Conservation (phyloP, 2,113 vertebrate species). For the Hylia prasina region DNA sequence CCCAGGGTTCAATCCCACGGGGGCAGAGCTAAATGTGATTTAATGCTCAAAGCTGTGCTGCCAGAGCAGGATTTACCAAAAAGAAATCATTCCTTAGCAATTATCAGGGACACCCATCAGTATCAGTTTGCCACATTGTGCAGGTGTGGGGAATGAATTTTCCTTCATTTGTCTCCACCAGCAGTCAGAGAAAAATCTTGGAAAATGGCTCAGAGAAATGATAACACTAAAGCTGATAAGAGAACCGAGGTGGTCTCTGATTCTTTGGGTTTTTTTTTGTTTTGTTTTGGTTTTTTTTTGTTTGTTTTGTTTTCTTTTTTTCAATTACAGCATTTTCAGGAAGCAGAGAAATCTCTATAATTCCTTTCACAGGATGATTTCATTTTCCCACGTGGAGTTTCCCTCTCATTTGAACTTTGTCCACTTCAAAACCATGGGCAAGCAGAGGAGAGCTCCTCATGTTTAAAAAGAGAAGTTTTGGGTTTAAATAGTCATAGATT, state of each 20-base stretch:
- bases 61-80: neutral
- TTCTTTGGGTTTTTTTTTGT: too few species aligned
- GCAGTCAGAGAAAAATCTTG: neutral
- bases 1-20: neutral
- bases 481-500: neutral
- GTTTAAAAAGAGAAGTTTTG: neutral
- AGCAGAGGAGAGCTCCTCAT: neutral
- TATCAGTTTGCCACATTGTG: neutral
- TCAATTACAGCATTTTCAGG: neutral
- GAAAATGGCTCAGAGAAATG: neutral
- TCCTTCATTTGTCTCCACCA: neutral
- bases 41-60: neutral
- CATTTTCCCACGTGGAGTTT: neutral
- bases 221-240: neutral
- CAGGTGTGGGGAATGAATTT: neutral
- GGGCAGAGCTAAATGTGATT: neutral
- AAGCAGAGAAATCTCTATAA: neutral
- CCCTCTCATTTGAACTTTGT: neutral
- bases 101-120: neutral
- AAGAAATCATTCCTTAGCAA: neutral
- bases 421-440: neutral
- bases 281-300: too few species aligned
- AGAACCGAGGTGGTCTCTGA: neutral
- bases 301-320: neutral
- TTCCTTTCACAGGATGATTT: neutral